Conservation (phyloP, 2,888 invertebrate genomes). For the Watsonalla binaria region DNA sequence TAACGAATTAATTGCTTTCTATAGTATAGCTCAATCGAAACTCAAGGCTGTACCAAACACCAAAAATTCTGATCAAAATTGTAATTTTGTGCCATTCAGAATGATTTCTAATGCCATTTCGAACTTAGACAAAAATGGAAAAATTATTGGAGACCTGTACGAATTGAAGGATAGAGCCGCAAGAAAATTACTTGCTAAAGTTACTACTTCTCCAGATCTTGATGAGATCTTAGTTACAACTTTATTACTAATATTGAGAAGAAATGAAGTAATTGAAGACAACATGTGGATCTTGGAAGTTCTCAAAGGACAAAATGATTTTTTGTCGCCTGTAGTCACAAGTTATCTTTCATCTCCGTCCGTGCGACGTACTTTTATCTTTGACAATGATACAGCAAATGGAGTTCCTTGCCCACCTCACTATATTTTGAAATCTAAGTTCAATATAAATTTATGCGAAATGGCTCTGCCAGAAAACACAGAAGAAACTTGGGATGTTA, state of each 20-base stretch:
- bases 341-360: conserved; percentile 46
- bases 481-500: conserved; percentile 71
- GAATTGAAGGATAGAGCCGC: conserved; percentile 31
- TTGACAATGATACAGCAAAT: conserved; percentile 43
- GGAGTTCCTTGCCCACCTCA: conserved; percentile 56
- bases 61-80: conserved; percentile 31
- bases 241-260: conserved; percentile 46
- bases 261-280: conserved; percentile 31
- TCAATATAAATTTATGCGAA: conserved; percentile 63
- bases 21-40: conserved; percentile 21
- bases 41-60: conserved; percentile 9
- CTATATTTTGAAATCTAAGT: conserved; percentile 60
- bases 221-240: conserved; percentile 58
- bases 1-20: conserved; percentile 56
- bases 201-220: conserved; percentile 50
- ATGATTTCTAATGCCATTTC: conserved; percentile 40
- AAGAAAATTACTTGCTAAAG: conserved; percentile 50
- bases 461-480: conserved; percentile 61
- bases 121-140: conserved; percentile 15
- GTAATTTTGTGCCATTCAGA: conserved; percentile 57
- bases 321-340: conserved; percentile 41
- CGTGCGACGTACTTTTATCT: conserved; percentile 47
- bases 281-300: conserved; percentile 47
- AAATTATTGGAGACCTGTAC: conserved; percentile 21
- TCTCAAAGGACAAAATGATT: conserved; percentile 54